Evolutionary conservation across 2,888 invertebrate species (phyloP).

Genomic region (Tipula unca): DNA sequence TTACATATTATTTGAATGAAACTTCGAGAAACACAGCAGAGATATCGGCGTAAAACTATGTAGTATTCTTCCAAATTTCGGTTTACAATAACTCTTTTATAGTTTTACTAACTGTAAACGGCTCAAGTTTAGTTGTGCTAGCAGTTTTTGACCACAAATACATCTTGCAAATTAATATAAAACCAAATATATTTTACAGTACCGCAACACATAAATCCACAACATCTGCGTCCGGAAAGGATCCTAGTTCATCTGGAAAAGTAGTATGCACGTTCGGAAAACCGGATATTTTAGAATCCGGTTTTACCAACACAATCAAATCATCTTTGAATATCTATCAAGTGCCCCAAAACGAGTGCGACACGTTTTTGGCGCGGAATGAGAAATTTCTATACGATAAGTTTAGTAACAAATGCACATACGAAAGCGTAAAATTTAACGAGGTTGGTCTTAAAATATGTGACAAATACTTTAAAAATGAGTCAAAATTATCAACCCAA

Average conservation of each 20-base stretch:
- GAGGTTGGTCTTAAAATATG: conserved; percentile 36
- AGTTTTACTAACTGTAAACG: too few relatives aligned
- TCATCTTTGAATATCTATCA: conserved; percentile 41
- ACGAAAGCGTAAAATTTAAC: conserved; percentile 27
- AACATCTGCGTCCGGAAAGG: background rate
- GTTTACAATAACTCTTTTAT: too few relatives aligned
- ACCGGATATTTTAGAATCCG: conserved; percentile 43
- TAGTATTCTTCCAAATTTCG: too few relatives aligned
- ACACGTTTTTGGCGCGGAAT: conserved; percentile 41
- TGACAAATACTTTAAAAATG: conserved; percentile 32
- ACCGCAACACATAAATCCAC: background rate
- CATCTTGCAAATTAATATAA: background rate
- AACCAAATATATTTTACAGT: background rate
- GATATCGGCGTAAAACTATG: too few relatives aligned
- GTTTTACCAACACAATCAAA: conserved; percentile 33
- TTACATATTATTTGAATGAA: too few relatives aligned
- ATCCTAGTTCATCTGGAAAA: conserved; percentile 45
- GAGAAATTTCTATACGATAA: conserved; percentile 44
- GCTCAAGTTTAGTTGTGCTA: too few relatives aligned
- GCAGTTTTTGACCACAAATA: too few relatives aligned
- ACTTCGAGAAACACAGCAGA: too few relatives aligned
- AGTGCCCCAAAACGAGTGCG: conserved; percentile 46
- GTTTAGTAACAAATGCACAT: conserved; percentile 31
- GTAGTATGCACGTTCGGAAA: conserved; percentile 53
- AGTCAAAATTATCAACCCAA: background rate